Base-by-base conservation (phyloP, 1,140 invertebrate species). In the Drosophila subobscura region DNA sequence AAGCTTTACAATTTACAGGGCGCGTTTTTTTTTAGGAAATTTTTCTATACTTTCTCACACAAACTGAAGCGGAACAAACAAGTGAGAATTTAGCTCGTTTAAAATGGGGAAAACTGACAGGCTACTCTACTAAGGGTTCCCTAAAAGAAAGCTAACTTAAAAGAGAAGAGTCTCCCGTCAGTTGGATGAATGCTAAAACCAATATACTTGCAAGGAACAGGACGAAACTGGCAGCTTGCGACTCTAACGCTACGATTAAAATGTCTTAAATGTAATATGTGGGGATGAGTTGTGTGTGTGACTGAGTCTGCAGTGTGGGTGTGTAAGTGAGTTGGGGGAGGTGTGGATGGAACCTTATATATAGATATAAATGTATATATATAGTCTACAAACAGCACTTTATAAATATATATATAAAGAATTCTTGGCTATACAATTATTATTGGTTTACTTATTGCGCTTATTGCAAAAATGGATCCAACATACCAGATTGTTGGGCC, bases 401-500 rank as follows among this genome's bases (percentile, higher is more conserved):
- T 88, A 63, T 65, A 85, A 58, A 58, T 53, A 50, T 41, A 50
- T 66, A 46, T 47, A 45, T 63, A 71, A 55, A 61, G 54, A 56
- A 50, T 60, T 66, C 44, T 63, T 56, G 49, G 68, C 67, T 83
- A 80, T 68, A 80, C 61, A 79, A 79, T 54, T 16, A 63, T 45
- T 40, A 57, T 56, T 84, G 57, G 50, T 72, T 60, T 65, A 41
- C 66, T 66, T 33, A 33, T 33, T 33, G 29, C 16, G 33, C 74
- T 81, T 81, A 88, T 77, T 91, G 80, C 79, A 89, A 76, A 91
- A 74, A 91, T 79, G 79, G 72, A 83, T 91, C 90, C 75, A 91
- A 91, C 90, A 86, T 91, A 91, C 90, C 90, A 77, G 79, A 79
- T 81, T 90, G 86, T 72, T 89, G 81, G 23, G 74, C 51, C 66